Evolutionary conservation across 2,888 invertebrate genomes (phyloP).

Genomic region (Adelphocoris suturalis): DNA sequence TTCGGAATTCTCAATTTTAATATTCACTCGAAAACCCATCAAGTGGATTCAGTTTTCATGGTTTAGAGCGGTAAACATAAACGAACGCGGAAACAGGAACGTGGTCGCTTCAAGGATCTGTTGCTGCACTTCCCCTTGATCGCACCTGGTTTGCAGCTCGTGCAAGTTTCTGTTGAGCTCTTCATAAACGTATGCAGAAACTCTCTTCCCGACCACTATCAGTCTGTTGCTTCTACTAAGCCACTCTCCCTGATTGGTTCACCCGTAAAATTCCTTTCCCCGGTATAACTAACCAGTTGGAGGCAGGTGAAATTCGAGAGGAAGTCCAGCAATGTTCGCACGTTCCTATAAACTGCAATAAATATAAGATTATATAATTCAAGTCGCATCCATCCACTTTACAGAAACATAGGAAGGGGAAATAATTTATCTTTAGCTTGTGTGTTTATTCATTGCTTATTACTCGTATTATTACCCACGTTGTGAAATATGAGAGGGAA

Average conservation of each 20-base stretch:
- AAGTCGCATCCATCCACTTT: too few relatives aligned
- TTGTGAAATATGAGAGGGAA: too few relatives aligned
- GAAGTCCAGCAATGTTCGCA: not conserved
- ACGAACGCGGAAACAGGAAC: not conserved
- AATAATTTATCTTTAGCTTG: too few relatives aligned
- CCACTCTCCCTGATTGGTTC: conserved; percentile 17
- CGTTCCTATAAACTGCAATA: not conserved
- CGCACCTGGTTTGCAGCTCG: not conserved
- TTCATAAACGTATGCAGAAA: conserved; percentile 27
- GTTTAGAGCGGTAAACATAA: not conserved
- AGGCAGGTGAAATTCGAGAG: not conserved
- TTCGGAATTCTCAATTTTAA: too few relatives aligned
- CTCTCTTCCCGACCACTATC: not conserved
- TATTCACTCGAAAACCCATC: too few relatives aligned
- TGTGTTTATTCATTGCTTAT: too few relatives aligned
- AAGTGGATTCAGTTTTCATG: not conserved
- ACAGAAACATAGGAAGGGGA: too few relatives aligned
- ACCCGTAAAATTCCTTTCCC: not conserved
- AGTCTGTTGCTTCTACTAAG: not conserved
- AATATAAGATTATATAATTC: too few relatives aligned
- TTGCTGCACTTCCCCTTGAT: not conserved
- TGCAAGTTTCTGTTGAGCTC: conserved; percentile 20
- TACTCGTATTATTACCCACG: too few relatives aligned
- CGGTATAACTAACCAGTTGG: not conserved
- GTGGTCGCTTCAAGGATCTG: not conserved